Evolutionary conservation across 2,113 vertebrate species (phyloP).

Genomic region (Lepus europaeus): DNA sequence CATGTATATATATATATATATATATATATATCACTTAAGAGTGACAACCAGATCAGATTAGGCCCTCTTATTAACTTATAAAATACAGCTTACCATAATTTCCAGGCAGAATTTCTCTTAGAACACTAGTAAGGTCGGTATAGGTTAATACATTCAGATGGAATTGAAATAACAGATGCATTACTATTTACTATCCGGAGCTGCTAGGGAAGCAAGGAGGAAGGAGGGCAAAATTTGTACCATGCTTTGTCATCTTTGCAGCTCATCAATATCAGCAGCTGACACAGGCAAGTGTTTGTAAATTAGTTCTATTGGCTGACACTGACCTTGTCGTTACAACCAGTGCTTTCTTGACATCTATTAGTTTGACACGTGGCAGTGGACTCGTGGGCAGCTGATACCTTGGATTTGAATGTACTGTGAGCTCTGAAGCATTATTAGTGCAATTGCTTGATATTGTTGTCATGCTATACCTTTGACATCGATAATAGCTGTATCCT

Average conservation of each 20-base stretch:
- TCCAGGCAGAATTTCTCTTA: slow-evolving; percentile 39
- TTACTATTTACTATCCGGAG: slow-evolving; percentile 71
- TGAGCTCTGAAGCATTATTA: slow-evolving; percentile 69
- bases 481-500: background rate
- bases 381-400: slow-evolving; percentile 56
- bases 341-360: slow-evolving; percentile 74
- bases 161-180: slow-evolving; percentile 70
- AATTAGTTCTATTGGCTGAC: slow-evolving; percentile 69
- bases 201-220: slow-evolving; percentile 62
- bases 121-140: slow-evolving; percentile 20
- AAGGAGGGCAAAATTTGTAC: slow-evolving; percentile 52
- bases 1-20: background rate
- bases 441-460: slow-evolving; percentile 26
- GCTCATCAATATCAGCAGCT: slow-evolving; percentile 66
- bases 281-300: slow-evolving; percentile 73
- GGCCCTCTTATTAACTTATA: slow-evolving; percentile 34
- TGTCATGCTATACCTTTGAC: slow-evolving; percentile 47
- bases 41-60: slow-evolving; percentile 33
- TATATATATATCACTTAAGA: background rate
- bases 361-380: slow-evolving; percentile 58
- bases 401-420: slow-evolving; percentile 68
- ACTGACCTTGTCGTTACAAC: slow-evolving; percentile 65
- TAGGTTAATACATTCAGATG: slow-evolving; percentile 77
- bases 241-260: slow-evolving; percentile 69
- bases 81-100: slow-evolving; percentile 45